Conservation (phyloP, 2,797 vertebrate species). For the Neosalanx taihuensis region DNA sequence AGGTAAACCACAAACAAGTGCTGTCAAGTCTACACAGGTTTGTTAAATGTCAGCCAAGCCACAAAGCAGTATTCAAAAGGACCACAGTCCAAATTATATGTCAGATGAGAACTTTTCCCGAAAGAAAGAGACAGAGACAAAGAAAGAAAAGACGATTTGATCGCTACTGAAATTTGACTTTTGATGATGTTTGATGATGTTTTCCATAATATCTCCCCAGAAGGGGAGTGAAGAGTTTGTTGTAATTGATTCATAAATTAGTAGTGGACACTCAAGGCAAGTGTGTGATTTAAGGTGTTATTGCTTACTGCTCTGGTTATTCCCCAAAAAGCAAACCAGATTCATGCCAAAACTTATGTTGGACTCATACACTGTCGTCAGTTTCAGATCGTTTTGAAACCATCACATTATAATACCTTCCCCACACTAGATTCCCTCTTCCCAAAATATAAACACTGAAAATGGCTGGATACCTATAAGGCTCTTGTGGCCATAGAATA, state of each 20-base stretch:
- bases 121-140: conserved; percentile 6
- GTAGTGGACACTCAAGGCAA: too few species aligned
- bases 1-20: conserved; percentile 61
- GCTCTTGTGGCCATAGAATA: conserved; percentile 32
- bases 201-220: conserved; percentile 47
- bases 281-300: too few species aligned
- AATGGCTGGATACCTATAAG: conserved; percentile 16
- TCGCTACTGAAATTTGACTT: conserved; percentile 45
- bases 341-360: too few species aligned
- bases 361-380: not conserved
- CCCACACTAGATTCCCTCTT: conserved; percentile 8
- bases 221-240: conserved; percentile 17
- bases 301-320: too few species aligned
- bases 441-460: conserved; percentile 38
- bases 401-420: conserved; percentile 12
- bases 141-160: conserved; percentile 28
- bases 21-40: conserved; percentile 60
- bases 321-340: too few species aligned
- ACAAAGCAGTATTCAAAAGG: conserved; percentile 54
- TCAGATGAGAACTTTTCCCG: conserved; percentile 58
- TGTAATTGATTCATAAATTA: not conserved
- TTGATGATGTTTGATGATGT: conserved; percentile 36
- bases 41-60: conserved; percentile 66
- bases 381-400: conserved; percentile 25
- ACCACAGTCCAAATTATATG: conserved; percentile 62